Conservation (phyloP, 2,113 vertebrate genomes). For the Aplodontia rufa region DNA sequence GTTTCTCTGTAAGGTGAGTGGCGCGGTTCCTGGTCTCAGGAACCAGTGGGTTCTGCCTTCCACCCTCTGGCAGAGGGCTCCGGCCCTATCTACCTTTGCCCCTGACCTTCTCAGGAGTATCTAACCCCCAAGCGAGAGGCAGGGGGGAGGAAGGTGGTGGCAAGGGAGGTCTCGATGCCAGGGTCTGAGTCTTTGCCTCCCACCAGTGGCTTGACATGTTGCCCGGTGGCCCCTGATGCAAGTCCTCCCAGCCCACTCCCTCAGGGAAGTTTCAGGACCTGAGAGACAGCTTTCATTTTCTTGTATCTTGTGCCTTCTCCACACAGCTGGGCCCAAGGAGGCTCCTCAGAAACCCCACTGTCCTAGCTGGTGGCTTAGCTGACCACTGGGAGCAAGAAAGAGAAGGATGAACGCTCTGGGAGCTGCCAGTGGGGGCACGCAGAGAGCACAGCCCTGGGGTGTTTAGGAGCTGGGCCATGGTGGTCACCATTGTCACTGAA, state of each 20-base stretch:
- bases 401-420: background rate
- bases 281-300: background rate
- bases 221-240: background rate
- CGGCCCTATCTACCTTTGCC: background rate
- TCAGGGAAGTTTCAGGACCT: background rate
- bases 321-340: background rate
- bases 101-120: background rate
- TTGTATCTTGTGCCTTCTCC: background rate
- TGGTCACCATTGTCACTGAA: background rate
- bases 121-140: background rate
- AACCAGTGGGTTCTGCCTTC: background rate
- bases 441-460: rapidly evolving
- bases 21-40: background rate
- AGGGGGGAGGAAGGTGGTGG: background rate
- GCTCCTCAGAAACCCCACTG: background rate
- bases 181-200: background rate
- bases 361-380: background rate
- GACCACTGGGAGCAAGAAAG: background rate
- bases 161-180: background rate
- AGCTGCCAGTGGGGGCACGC: background rate
- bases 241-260: background rate
- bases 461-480: background rate
- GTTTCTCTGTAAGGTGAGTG: background rate
- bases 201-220: background rate
- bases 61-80: background rate